Conservation (phyloP, 2,797 vertebrate genomes). For the Microchirus variegatus region DNA sequence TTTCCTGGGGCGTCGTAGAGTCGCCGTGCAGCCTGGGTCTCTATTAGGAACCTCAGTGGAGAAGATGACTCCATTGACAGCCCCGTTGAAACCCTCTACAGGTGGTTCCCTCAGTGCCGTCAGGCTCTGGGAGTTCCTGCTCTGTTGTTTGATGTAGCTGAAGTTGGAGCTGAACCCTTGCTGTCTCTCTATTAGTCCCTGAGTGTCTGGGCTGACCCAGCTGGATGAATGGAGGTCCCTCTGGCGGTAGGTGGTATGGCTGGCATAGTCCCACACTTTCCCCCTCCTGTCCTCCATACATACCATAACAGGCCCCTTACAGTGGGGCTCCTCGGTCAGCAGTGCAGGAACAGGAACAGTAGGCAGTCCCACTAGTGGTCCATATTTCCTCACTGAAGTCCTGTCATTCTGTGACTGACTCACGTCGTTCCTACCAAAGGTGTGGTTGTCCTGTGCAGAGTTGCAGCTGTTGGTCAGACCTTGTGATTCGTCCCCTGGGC, state of each 20-base stretch:
- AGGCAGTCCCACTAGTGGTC: constrained; percentile 49
- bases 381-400: constrained; percentile 68
- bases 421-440: constrained; percentile 53
- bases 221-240: constrained; percentile 63
- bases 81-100: constrained; percentile 54
- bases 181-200: constrained; percentile 53
- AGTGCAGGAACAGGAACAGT: constrained; percentile 34
- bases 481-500: constrained; percentile 20
- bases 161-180: constrained; percentile 63
- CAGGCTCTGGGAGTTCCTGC: constrained; percentile 64
- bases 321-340: constrained; percentile 62
- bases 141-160: constrained; percentile 56
- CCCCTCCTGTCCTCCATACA: constrained; percentile 56
- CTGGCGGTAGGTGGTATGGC: constrained; percentile 45
- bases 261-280: constrained; percentile 67
- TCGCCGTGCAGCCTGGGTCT: constrained; percentile 33
- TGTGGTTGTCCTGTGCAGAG: constrained; percentile 63
- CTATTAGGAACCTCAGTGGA: constrained; percentile 69
- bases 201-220: constrained; percentile 61
- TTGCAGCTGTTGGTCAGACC: constrained; percentile 39
- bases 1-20: constrained; percentile 50
- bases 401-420: constrained; percentile 41
- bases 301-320: constrained; percentile 58
- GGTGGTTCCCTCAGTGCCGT: constrained; percentile 50
- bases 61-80: constrained; percentile 69